Evolutionary conservation across 2,888 invertebrate species (phyloP).

Genomic region (Amblyteles armatorius): DNA sequence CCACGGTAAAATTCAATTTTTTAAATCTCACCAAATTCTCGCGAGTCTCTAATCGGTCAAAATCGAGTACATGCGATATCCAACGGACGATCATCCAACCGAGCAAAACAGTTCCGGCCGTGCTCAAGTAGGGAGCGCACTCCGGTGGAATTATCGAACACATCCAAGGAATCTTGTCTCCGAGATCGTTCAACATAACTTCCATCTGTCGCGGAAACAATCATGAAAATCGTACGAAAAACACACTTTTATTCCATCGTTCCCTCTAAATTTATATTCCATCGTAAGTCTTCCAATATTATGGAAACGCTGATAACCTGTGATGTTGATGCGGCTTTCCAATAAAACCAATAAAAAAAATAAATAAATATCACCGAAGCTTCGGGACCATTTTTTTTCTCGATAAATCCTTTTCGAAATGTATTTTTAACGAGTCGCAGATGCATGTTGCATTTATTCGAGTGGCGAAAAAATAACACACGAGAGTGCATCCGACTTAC

Average conservation of each 20-base stretch:
- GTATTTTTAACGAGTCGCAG: neutral
- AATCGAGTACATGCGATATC: constrained; percentile 76
- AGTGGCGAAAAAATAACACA: neutral
- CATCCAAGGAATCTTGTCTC: constrained; percentile 74
- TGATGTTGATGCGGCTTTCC: no score
- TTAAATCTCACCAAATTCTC: neutral
- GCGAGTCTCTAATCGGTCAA: neutral
- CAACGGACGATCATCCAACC: constrained; percentile 80
- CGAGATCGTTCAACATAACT: constrained; percentile 73
- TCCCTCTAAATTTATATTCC: neutral
- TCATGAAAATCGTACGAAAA: constrained; percentile 29
- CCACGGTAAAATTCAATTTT: neutral
- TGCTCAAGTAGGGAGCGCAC: constrained; percentile 76
- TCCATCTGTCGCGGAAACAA: constrained; percentile 65
- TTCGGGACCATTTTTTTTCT: neutral
- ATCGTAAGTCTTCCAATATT: neutral
- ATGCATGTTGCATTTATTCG: neutral
- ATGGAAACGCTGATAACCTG: no score
- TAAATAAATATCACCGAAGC: neutral
- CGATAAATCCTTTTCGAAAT: neutral
- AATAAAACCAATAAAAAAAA: no score
- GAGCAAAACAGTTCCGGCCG: constrained; percentile 77
- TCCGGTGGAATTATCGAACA: constrained; percentile 73
- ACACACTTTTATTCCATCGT: constrained; percentile 17
- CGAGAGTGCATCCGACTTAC: neutral